A percentile compares a stretch with the other conserved stretches of the same genome.
Conservation (phyloP, 1,140 invertebrate genomes). For the Steinernema khuongi region DNA sequence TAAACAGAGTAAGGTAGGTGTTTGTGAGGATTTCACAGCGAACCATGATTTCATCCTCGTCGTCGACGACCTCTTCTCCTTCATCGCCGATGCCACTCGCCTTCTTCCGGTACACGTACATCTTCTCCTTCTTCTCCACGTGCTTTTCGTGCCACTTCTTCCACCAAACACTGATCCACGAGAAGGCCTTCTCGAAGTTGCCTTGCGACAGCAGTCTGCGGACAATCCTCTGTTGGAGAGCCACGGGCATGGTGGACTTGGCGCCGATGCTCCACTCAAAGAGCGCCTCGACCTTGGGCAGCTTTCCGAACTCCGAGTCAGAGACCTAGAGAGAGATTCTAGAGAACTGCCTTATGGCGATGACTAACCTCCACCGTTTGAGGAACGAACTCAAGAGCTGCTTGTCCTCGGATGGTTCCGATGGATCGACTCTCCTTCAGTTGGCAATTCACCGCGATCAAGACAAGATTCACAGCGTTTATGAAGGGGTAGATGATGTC, state of each 20-base stretch:
- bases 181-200: slow-evolving; percentile 15
- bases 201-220: slow-evolving; percentile 2
- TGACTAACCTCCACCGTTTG: neutral
- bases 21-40: slow-evolving; percentile 14
- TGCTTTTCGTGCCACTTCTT: slow-evolving; percentile 63
- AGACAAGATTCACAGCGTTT: slow-evolving; percentile 11
- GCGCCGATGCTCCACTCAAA: slow-evolving; percentile 4
- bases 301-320: neutral
- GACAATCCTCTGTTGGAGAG: slow-evolving; percentile 25
- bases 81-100: slow-evolving; percentile 44
- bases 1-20: slow-evolving; percentile 21
- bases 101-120: slow-evolving; percentile 76
- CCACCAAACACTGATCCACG: slow-evolving; percentile 40
- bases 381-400: neutral
- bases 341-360: neutral
- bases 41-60: slow-evolving; percentile 63
- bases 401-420: neutral
- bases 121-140: slow-evolving; percentile 69
- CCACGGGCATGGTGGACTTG: slow-evolving; percentile 26
- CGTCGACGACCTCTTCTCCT: slow-evolving; percentile 66
- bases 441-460: slow-evolving; percentile 17
- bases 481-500: slow-evolving; percentile 32
- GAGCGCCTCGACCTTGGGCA: neutral
- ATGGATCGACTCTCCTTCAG: neutral
- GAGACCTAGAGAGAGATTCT: neutral